These are phyloP conservation scores for Ancistrus triradiatus DNA, from an alignment of 2,113 vertebrate genomes.

Conservation along the genomic window DNA sequence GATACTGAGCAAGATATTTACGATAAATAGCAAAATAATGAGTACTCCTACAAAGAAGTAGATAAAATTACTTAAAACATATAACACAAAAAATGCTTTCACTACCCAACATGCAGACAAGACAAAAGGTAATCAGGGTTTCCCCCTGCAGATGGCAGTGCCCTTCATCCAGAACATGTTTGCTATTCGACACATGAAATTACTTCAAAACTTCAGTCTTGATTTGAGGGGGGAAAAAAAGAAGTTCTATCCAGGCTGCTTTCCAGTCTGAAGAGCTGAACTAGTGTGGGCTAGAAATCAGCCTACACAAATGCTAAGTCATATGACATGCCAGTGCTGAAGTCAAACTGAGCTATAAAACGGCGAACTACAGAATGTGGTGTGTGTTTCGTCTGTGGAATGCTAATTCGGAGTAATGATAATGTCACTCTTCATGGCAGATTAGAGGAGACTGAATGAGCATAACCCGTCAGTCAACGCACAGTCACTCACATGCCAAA, in stretches of 20 bases:
- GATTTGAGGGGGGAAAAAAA: neutral
- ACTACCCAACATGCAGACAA: too few relatives aligned
- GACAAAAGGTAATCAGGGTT: too few relatives aligned
- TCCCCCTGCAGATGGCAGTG: slow-evolving; percentile 71
- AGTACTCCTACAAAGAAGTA: too few relatives aligned
- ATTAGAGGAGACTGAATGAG: slow-evolving; percentile 45
- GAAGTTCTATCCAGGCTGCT: neutral
- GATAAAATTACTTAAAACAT: too few relatives aligned
- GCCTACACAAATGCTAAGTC: neutral
- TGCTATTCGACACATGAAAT: neutral
- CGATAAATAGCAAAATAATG: too few relatives aligned
- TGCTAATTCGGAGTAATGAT: slow-evolving; percentile 46
- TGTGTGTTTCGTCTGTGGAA: slow-evolving; percentile 40
- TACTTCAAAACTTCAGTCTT: neutral
- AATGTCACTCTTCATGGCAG: slow-evolving; percentile 45
- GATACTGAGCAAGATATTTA: too few relatives aligned
- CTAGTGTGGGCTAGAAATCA: neutral
- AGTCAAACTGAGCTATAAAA: slow-evolving; percentile 11
- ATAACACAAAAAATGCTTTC: too few relatives aligned
- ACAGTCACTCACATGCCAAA: slow-evolving; percentile 40
- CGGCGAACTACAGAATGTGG: slow-evolving; percentile 18
- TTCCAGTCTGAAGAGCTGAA: neutral
- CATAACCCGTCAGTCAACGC: slow-evolving; percentile 41
- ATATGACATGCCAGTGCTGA: neutral
- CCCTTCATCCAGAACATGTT: slow-evolving; percentile 15